Base-by-base conservation (phyloP, 1,140 invertebrate genomes). In the Heliconius eleuchia region DNA sequence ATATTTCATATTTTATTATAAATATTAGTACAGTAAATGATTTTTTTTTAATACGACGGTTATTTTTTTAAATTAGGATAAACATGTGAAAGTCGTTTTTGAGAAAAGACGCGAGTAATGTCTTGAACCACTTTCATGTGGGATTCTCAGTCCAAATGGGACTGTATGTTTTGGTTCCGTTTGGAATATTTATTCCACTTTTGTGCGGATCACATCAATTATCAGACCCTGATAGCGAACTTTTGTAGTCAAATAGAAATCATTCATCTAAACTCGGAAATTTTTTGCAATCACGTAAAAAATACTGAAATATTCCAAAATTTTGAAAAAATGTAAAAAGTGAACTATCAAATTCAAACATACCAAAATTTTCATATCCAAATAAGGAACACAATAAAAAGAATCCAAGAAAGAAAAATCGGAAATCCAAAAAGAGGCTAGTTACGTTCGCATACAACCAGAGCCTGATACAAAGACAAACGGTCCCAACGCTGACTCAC, bases 401-500 rank as follows among this genome's bases (percentile, higher is more conserved):
- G 23, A 66, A 30, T 23, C 7, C n/a, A 66, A 23, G 60, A 9
- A 66, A 66, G 27, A 5, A 66, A 30, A 66, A 16, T 66, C 8
- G 60, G 27, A 27, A 60, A 23, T 60, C n/a, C 9, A 60, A 60
- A 66, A 66, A 57, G 19, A 57, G 23, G n/a, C 23, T 60, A 60
- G 0, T 27, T 66, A 66, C 60, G 60, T 78, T 57, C n/a, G 19
- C n/a, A 52, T 77, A 13, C 72, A 74, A 78, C 73, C 90, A 88
- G 87, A 86, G 91, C 84, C 86, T 87, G 88, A 86, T 84, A 71
- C 74, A 76, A 80, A 79, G 80, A 79, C 82, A 78, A 82, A 87
- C 81, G 82, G 87, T 85, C 84, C 80, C 82, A 84, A 86, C 84
- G 84, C 82, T 85, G 88, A 96, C 96, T 96, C 96, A 98, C 97